Base-by-base conservation (phyloP, 2,113 vertebrate species). In the Macaca mulatta region DNA sequence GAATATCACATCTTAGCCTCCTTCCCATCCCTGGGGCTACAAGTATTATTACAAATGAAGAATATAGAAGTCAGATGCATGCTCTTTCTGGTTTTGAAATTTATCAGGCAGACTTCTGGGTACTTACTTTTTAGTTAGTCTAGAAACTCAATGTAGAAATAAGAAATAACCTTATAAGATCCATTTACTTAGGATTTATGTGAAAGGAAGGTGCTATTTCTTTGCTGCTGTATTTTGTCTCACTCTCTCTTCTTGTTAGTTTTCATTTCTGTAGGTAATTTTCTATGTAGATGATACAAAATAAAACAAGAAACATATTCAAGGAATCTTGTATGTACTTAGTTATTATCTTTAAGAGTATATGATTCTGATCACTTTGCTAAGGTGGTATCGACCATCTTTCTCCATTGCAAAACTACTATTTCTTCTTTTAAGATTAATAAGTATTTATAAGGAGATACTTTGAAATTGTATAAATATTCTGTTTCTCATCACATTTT, bases 81-180 rank as follows among this genome's bases (percentile, higher is more conserved):
- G 22, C 18, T 48, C 27, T 84, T 95, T 72, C 45, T 82, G n/a
- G 1, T 38, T 95, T 40, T 84, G 57, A 82, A 89, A 90, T 85
- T 64, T 90, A 6, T 77, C 57, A 90, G 43, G 55, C 13, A 81
- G 48, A 78, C 38, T 70, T 83, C 69, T 55, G 52, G 27, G 8
- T 64, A 40, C 79, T 86, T 45, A 50, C 45, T 77, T 93, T 70
- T 80, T 27, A 85, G 86, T 85, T 89, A 93, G 59, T 74, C 78
- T 72, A 75, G 50, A 90, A 88, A 93, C 45, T 93, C 59, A 89
- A 1, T 23, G 35, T 93, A 89, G 89, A 96, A 96, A 85, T 96
- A 81, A 89, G 89, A 96, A 96, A 85, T 96, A 81, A 94, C 95
- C 95, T 94, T 96, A 40, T 85, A 81, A 98, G 92, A 95, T 95